These are phyloP conservation scores for Plecotus auritus DNA, from an alignment of 2,113 vertebrate species.

Conservation along the genomic window DNA sequence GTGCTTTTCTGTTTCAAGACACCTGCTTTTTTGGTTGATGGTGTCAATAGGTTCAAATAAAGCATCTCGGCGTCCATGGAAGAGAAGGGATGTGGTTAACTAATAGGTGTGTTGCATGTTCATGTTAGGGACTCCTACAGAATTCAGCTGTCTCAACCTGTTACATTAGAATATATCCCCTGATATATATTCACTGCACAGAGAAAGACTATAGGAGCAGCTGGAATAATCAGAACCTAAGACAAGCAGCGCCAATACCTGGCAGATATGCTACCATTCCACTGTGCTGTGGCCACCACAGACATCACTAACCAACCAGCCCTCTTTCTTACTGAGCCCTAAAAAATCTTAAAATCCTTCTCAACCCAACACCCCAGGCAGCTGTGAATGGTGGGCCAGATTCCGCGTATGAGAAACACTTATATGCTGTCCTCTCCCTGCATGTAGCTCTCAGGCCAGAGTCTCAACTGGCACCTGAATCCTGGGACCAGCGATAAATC, in stretches of 20 bases:
- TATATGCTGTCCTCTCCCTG: not conserved
- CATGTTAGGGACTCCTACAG: not conserved
- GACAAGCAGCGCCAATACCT: not conserved
- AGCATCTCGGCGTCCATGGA: not conserved
- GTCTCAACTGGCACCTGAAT: not conserved
- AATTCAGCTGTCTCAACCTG: conserved; percentile 31
- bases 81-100: not conserved
- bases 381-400: not conserved
- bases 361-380: not conserved
- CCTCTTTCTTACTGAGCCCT: not conserved
- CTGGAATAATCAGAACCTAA: not conserved
- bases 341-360: not conserved
- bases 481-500: not conserved
- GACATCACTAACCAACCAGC: not conserved
- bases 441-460: not conserved
- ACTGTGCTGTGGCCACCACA: not conserved
- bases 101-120: not conserved
- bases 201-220: not conserved
- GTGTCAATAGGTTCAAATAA: conserved; percentile 15
- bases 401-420: not conserved
- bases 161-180: not conserved
- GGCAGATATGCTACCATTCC: not conserved
- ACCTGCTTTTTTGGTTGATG: conserved; percentile 55
- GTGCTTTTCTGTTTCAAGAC: conserved; percentile 38
- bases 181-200: not conserved